Conservation (phyloP, 2,113 vertebrate genomes). For the Caretta caretta region DNA sequence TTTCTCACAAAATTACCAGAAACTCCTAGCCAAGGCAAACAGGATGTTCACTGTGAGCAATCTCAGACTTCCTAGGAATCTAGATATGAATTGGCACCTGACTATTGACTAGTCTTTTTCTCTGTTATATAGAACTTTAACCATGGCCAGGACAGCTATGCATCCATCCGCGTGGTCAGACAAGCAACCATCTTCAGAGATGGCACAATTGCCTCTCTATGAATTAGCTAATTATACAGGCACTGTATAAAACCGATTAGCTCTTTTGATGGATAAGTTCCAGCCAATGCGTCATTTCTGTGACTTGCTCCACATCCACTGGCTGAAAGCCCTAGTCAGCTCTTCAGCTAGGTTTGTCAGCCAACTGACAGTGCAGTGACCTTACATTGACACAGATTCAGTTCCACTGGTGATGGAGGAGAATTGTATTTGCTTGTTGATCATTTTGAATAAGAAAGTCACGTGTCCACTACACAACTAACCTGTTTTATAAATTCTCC, state of each 20-base stretch:
- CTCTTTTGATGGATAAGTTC: constrained; percentile 32
- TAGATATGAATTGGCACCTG: rapidly evolving
- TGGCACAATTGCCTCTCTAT: not conserved
- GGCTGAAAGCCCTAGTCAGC: constrained; percentile 48
- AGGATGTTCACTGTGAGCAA: rapidly evolving
- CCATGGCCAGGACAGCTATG: not conserved
- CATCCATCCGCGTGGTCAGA: constrained; percentile 37
- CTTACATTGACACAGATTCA: constrained; percentile 56
- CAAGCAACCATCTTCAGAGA: not conserved
- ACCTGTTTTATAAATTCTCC: not conserved
- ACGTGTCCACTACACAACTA: not conserved
- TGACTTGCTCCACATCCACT: constrained; percentile 56
- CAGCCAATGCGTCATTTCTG: constrained; percentile 24
- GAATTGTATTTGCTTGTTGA: not conserved
- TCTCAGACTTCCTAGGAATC: not conserved
- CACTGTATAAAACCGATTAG: not conserved
- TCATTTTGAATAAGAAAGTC: not conserved
- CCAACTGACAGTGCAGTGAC: constrained; percentile 65
- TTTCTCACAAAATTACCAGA: constrained; percentile 7
- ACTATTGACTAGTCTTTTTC: not conserved
- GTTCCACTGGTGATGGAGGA: constrained; percentile 20
- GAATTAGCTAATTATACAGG: constrained; percentile 14
- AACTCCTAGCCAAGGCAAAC: not conserved
- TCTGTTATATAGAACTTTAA: not conserved
- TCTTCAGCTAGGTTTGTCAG: constrained; percentile 52